Evolutionary conservation across 2,113 vertebrate species (phyloP), one percentile per base, ranked within the genome.

Genomic region (Nanorana parkeri): DNA sequence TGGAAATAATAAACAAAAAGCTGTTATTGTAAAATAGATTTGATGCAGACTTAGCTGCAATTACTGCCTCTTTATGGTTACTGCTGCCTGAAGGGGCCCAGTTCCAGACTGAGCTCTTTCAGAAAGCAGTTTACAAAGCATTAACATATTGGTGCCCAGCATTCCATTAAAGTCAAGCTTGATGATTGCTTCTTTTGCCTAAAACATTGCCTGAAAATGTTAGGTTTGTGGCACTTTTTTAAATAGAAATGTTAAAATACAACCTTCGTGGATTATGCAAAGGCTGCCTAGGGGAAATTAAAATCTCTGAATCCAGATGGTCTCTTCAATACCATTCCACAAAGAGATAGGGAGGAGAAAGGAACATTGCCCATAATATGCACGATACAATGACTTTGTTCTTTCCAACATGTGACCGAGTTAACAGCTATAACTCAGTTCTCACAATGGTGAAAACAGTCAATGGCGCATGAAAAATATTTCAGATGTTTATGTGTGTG

Each of bases 51-150:
- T 11, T 24, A 41, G 71, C 61, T 67, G 63, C 71, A 74, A 32
- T 81, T 73, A 65, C 41, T 66, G 51, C 47, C n/a, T 75, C 54
- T 82, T 82, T 82, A 83, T 74, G 72, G 69, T 75, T 66, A 75
- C 69, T 41, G 61, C 71, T 68, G 72, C 80, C 71, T 83, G 41
- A 47, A 76, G 51, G 28, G 72, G 20, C 68, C 29, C 7, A 5
- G 17, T 60, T 75, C 71, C 72, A 76, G 63, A 83, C 68, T 76
- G 63, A 76, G 64, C 23, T 83, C n/a, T 75, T 75, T 23, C 10
- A 67, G 51, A 63, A 47, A 56, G 71, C n/a, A 82, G 58, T 75
- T 82, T 58, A 32, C 51, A 66, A 75, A 82, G 52, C 71, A 82
- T 82, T 82, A 82, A 82, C 71, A 82, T 82, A 75, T 75, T 58